These are phyloP conservation scores for Cavia porcellus DNA, from an alignment of 2,113 vertebrate genomes.

Conservation along the genomic window DNA sequence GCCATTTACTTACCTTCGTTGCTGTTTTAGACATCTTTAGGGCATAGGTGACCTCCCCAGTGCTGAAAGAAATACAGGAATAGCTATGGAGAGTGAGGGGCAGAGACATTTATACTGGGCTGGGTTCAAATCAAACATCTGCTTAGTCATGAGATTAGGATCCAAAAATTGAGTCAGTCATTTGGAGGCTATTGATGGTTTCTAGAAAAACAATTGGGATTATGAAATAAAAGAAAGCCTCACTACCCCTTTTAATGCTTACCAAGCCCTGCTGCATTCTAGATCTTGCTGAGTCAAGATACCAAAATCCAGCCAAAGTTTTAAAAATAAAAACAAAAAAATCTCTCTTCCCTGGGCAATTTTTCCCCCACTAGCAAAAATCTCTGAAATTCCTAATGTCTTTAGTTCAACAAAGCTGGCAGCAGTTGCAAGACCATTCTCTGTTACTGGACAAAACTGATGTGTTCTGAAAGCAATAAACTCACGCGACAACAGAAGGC, in stretches of 20 bases:
- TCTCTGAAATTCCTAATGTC: conserved; percentile 33
- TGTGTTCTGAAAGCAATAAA: background rate
- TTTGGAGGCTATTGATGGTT: conserved; percentile 94
- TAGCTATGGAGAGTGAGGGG: conserved; percentile 82
- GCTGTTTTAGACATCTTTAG: conserved; percentile 87
- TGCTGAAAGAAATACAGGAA: conserved; percentile 81
- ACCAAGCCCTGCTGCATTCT: conserved; percentile 77
- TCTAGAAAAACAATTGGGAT: conserved; percentile 96
- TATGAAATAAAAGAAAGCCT: conserved; percentile 93
- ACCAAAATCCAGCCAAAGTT: conserved; percentile 86
- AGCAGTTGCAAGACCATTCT: conserved; percentile 5
- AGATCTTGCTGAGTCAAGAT: conserved; percentile 88
- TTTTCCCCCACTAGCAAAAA: background rate
- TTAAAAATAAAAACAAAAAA: conserved; percentile 83
- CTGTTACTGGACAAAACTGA: conserved; percentile 28
- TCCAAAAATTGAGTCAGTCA: conserved; percentile 99
- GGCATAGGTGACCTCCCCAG: conserved; percentile 74
- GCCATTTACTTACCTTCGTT: conserved; percentile 85
- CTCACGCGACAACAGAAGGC: background rate
- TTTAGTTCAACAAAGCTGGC: background rate
- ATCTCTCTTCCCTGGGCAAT: conserved; percentile 19
- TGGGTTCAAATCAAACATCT: conserved; percentile 91
- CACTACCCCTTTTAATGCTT: conserved; percentile 85
- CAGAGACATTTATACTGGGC: conserved; percentile 91
- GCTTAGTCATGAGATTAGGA: conserved; percentile 98